Base-by-base conservation (phyloP, 1,140 invertebrate genomes). In the Lordiphosa collinella region DNA sequence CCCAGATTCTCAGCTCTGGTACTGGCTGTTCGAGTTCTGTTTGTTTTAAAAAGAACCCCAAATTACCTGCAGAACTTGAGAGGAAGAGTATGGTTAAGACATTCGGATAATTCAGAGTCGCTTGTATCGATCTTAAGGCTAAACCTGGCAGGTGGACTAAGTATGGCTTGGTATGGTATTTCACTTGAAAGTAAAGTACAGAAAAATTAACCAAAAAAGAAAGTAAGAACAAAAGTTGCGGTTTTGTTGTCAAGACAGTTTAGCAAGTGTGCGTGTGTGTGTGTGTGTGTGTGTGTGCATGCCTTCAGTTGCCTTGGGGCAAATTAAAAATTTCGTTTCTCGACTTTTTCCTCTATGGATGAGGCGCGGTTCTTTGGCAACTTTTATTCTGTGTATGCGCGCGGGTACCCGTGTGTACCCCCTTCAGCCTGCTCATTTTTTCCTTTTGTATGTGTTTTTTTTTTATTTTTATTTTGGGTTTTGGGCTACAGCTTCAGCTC, bases 281-380 rank as follows among this genome's bases (percentile, higher is more conserved):
- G 31, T 38, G 41, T 37, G 32, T 32, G 43, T 53, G 53, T 46
- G 38, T 53, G 52, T 46, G 46, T 53, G 51, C 35, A 37, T 16
- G 48, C 51, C 34, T 38, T 44, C 52, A 48, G 63, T 65, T 70
- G 71, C 82, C 82, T 70, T 52, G 59, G 70, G 82, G 72, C 75
- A 86, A 86, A 86, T 86, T 86, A 86, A 86, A 86, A 86, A 76
- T 82, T 86, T 82, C 74, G 78, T 84, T 78, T 82, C 68, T 70
- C 76, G 76, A 73, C 68, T 76, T 86, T 75, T 72, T 74, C 22
- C 68, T 68, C 62, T 73, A 64, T 79, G 59, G 60, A 25, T 25
- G 22, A 25, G 22, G 22, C 22, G 22, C 22, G 22, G 22, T 25
- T 67, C 55, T 68, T 72, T 80, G 48, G 63, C 56, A 75, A 78